These are phyloP conservation scores for Phyto melanocephala DNA, from an alignment of 2,888 invertebrate species.

Conservation along the genomic window DNA sequence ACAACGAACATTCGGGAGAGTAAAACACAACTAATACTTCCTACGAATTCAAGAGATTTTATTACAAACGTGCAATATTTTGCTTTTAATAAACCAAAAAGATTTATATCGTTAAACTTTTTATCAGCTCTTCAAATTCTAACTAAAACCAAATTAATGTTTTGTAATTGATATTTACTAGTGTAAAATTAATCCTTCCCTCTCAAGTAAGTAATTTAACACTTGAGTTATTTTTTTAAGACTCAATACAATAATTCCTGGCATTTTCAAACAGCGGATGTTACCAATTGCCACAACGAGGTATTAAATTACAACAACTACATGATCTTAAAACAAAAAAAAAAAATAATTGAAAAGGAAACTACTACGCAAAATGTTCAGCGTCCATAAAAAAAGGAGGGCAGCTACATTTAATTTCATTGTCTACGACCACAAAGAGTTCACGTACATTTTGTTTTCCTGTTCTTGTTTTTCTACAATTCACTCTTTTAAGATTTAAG, in stretches of 20 bases:
- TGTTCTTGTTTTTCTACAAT: not conserved
- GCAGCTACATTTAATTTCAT: slow-evolving; percentile 49
- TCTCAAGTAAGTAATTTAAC: slow-evolving; percentile 15
- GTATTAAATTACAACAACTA: slow-evolving; percentile 52
- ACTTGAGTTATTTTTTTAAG: slow-evolving; percentile 15
- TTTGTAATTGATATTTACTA: slow-evolving; percentile 15
- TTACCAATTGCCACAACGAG: slow-evolving; percentile 16
- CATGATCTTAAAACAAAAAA: slow-evolving; percentile 33
- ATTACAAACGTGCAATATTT: no score
- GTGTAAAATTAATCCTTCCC: not conserved
- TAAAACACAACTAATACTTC: no score
- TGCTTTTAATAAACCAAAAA: no score
- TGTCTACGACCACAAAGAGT: slow-evolving; percentile 24
- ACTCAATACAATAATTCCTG: not conserved
- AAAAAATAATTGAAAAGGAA: slow-evolving; percentile 30
- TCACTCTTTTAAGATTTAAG: slow-evolving; percentile 45
- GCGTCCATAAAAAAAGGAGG: slow-evolving; percentile 39
- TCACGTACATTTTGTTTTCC: not conserved
- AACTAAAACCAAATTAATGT: no score
- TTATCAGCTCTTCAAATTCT: no score
- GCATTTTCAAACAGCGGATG: slow-evolving; percentile 24
- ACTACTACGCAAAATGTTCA: slow-evolving; percentile 41
- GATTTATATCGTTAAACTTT: no score
- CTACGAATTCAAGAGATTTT: no score
- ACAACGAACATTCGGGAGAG: no score